Conservation (phyloP, 2,797 vertebrate species). For the Buphagus erythrorhynchus region DNA sequence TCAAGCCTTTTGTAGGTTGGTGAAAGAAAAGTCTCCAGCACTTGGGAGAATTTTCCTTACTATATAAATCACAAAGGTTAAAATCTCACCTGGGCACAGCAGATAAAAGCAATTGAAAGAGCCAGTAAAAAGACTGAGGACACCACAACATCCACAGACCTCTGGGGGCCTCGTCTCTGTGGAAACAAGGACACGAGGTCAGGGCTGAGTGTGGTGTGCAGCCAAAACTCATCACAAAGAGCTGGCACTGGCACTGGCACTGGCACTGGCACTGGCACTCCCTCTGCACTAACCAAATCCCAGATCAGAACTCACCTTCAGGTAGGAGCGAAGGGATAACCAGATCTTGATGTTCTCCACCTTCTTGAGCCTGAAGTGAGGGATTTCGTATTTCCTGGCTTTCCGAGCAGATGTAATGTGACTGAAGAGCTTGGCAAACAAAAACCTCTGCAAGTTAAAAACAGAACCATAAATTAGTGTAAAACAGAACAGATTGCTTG, state of each 20-base stretch:
- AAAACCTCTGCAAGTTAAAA: slow-evolving; percentile 84
- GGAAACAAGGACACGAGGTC: not conserved
- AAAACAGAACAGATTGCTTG: not conserved
- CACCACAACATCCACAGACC: slow-evolving; percentile 96
- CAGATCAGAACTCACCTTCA: slow-evolving; percentile 82
- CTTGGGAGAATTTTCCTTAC: not conserved
- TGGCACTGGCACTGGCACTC: not conserved
- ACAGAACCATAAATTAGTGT: not conserved
- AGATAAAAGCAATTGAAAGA: slow-evolving; percentile 94
- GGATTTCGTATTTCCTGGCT: slow-evolving; percentile 96
- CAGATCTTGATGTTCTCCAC: slow-evolving; percentile 99
- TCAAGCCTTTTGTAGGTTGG: not conserved
- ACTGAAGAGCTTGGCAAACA: slow-evolving; percentile 97
- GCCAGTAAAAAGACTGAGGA: slow-evolving; percentile 93
- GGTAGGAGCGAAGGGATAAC: slow-evolving; percentile 94
- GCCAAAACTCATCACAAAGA: not conserved
- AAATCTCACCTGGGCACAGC: slow-evolving; percentile 93
- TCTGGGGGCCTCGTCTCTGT: slow-evolving; percentile 94
- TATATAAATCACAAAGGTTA: not conserved
- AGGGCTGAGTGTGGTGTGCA: not conserved
- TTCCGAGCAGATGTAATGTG: slow-evolving; percentile 97
- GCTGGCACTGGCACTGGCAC: not conserved
- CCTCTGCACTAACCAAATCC: not conserved
- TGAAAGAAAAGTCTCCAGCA: not conserved
- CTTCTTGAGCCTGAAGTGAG: slow-evolving; percentile 98